Evolutionary conservation across 2,888 invertebrate genomes (phyloP), one percentile per base, ranked within the genome.

Genomic region (Elgonia sp.): DNA sequence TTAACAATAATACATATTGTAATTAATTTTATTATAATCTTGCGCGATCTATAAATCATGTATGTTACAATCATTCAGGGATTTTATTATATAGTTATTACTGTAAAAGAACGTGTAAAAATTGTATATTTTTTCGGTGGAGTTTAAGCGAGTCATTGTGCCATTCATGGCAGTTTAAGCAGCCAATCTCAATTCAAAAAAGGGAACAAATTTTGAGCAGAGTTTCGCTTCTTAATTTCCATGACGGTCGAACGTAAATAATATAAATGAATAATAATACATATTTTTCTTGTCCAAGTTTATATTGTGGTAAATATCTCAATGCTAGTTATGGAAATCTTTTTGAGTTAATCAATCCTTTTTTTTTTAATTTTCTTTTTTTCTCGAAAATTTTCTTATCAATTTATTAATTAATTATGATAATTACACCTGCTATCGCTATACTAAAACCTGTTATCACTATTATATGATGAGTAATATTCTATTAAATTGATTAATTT

Each of bases 61-160:
- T 90, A 89, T 89, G 90, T 90, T 91, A 89, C 89, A 90, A 90
- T 90, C 92, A 93, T 94, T 94, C 94, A 94, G 94, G 94, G 94
- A 94, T 94, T 93, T 94, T 93, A 94, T 93, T 93, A 92, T 92
- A 90, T 94, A 93, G 92, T 93, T 93, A 93, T 90, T 92, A 90
- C 90, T 92, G 90, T 84, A 87, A 90, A 89, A 37, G 85, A 91
- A 86, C 87, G 89, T 85, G 87, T 87, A 89, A 80, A 85, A 89
- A 89, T 83, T 87, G 87, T 89, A 89, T 70, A 89, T 86, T 89
- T 67, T 84, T 82, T 82, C 67, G 65, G 70, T 67, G 80, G 65
- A 75, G 69, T 75, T 87, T 53, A 60, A 65, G 73, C 82, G 75
- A 77, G 79, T 84, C 77, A 84, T 75, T 89, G 86, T 86, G 86